A percentile compares a stretch with the other conserved stretches of the same genome.
These are phyloP conservation scores for Plectrocnemia conspersa DNA, from an alignment of 1,140 invertebrate species.

Conservation along the genomic window DNA sequence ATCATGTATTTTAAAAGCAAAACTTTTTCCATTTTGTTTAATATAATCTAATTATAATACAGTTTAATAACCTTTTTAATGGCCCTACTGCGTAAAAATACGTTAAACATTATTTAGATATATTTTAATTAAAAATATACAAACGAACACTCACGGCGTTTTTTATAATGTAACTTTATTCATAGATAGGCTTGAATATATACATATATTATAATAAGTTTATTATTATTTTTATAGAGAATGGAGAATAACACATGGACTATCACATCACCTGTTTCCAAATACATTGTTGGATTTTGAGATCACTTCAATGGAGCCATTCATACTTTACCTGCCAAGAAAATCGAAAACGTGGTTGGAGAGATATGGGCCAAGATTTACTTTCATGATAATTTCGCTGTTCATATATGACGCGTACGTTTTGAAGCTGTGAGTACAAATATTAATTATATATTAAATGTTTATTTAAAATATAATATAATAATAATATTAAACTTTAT, in stretches of 20 bases:
- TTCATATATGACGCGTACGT: background rate
- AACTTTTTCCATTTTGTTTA: no score
- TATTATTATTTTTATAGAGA: constrained; percentile 52
- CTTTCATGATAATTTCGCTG: background rate
- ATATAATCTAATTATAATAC: no score
- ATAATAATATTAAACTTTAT: background rate
- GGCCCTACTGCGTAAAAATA: no score
- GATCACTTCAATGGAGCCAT: constrained; percentile 64
- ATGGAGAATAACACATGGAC: constrained; percentile 70
- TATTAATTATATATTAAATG: background rate
- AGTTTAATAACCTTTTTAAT: no score
- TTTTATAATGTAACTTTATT: no score
- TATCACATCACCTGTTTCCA: constrained; percentile 79
- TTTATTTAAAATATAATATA: no score
- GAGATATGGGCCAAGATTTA: constrained; percentile 22
- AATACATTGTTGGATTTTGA: constrained; percentile 77
- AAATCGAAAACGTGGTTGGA: constrained; percentile 3
- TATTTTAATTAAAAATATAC: no score
- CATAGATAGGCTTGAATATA: no score
- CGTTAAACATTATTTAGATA: no score
- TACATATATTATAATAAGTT: no score
- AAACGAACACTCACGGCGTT: no score
- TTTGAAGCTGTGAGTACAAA: constrained; percentile 31
- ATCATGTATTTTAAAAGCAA: no score
- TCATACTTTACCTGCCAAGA: constrained; percentile 35